Base-by-base conservation (phyloP, 2,113 vertebrate genomes). In the Leptobrachium leishanense region DNA sequence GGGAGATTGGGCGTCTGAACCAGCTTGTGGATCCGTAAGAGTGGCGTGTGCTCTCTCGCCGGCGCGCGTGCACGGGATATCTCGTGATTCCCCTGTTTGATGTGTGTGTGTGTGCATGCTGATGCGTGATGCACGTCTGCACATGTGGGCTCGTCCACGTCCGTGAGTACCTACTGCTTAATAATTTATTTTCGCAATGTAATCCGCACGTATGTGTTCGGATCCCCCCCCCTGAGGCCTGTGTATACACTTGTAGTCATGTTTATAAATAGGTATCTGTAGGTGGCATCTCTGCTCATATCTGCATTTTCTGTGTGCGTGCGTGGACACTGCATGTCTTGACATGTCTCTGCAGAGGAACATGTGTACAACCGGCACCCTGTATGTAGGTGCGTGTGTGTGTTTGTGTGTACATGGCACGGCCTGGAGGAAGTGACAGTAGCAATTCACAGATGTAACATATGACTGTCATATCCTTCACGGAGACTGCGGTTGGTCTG, bases 1-100 rank as follows among this genome's bases (percentile, higher is more conserved):
- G 43, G 81, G 85, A 79, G 85, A 73, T 66, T 65, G 74, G 75
- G 39, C 15, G 46, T 62, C 75, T 73, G 68, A 75, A 81, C 73
- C 70, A 84, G 76, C 73, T 75, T 12, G 82, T 13, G 72, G 54
- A 83, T 76, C 83, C 70, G 77, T 72, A 74, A 69, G 76, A 85
- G 57, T 79, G 83, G 13, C 46, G 55, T 59, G 64, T 63, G 57
- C 63, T 57, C 53, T 74, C 39, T 41, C 13, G 63, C 31, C 8
- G 8, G 55, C 11, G 13, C 11, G 13, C 11, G 55, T 59, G 55
- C 3, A 59, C 55, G 55, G 11, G 55, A 15, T 54, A 54, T 12
- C 55, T 15, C 46, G 46, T 50, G 46, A 50, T 50, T 50, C 46
- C 46, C 46, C 8, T 31, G 4, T 50, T 50, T 50, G 4, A 5